These are phyloP conservation scores for Orthosia cruda DNA, from an alignment of 2,888 invertebrate genomes.

Conservation along the genomic window DNA sequence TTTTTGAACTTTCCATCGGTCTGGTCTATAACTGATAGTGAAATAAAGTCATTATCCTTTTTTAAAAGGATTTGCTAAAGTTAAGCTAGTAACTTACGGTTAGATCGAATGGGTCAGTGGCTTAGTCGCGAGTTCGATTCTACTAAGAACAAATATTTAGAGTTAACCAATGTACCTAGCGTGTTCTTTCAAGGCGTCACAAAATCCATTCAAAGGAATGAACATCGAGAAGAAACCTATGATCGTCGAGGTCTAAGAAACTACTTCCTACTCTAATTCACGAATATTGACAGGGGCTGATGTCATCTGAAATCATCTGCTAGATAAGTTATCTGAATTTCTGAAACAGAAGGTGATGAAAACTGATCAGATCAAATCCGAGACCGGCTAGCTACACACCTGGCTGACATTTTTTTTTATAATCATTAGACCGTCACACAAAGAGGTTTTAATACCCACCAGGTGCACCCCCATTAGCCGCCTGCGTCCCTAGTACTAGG, in stretches of 20 bases:
- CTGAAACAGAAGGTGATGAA: too few species aligned
- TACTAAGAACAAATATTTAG: not conserved
- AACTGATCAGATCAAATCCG: not conserved
- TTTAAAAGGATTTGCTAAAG: not conserved
- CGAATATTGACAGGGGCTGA: too few species aligned
- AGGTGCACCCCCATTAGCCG: slow-evolving; percentile 38
- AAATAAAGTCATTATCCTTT: not conserved
- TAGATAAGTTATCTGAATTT: too few species aligned
- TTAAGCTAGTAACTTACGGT: not conserved
- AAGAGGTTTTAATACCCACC: slow-evolving; percentile 47
- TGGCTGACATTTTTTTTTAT: slow-evolving; percentile 15
- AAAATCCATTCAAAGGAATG: too few species aligned
- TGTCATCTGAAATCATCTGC: too few species aligned
- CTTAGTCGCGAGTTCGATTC: not conserved
- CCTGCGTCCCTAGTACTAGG: slow-evolving; percentile 53
- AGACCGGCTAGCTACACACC: slow-evolving; percentile 17
- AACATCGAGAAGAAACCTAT: not conserved
- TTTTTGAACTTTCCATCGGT: too few species aligned
- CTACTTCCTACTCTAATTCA: too few species aligned
- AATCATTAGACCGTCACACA: slow-evolving; percentile 15
- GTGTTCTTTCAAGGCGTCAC: not conserved
- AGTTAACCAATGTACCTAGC: not conserved
- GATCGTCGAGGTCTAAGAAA: not conserved
- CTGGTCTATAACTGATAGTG: too few species aligned
- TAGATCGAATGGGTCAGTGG: not conserved